Percentiles rank a stretch among this genome's conserved stretches.
phyloP scores from a whole-genome alignment of 2,797 vertebrate genomes.

The Macroramphosus scolopax region DNA sequence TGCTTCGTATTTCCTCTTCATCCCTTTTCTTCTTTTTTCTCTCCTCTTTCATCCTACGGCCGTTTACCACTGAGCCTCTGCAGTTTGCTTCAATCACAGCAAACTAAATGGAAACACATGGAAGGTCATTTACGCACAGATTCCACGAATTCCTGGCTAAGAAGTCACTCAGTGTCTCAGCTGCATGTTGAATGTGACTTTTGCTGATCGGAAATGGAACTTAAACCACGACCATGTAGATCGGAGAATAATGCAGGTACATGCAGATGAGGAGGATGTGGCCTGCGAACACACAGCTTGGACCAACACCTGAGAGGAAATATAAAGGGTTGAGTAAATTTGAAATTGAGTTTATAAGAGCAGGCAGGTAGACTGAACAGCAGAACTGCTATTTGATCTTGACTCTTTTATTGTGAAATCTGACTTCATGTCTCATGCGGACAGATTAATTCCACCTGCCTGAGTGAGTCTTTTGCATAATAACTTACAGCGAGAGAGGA shows the following conservation, averaged over 20 bases:
- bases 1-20: neutral
- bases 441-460: constrained; percentile 39
- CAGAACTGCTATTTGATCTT: neutral
- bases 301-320: neutral
- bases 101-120: constrained; percentile 71
- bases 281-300: no score
- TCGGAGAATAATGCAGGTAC: no score
- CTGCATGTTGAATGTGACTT: constrained; percentile 30
- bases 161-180: constrained; percentile 57
- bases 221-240: no score
- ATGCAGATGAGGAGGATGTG: no score
- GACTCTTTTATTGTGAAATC: constrained; percentile 43
- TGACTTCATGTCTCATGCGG: neutral
- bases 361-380: neutral
- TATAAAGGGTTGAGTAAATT: no score
- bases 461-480: constrained; percentile 38
- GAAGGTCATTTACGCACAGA: constrained; percentile 52
- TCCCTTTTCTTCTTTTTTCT: neutral
- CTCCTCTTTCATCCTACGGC: neutral
- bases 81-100: constrained; percentile 39
- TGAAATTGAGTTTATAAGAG: no score
- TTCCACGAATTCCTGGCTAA: constrained; percentile 73
- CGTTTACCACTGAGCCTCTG: constrained; percentile 9
- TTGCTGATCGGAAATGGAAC: constrained; percentile 33
- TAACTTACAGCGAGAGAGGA: constrained; percentile 8